A percentile compares a stretch with the other conserved stretches of the same genome.
phyloP scores from a whole-genome alignment of 1,140 invertebrate species.

The Cyphomyrmex costatus region DNA sequence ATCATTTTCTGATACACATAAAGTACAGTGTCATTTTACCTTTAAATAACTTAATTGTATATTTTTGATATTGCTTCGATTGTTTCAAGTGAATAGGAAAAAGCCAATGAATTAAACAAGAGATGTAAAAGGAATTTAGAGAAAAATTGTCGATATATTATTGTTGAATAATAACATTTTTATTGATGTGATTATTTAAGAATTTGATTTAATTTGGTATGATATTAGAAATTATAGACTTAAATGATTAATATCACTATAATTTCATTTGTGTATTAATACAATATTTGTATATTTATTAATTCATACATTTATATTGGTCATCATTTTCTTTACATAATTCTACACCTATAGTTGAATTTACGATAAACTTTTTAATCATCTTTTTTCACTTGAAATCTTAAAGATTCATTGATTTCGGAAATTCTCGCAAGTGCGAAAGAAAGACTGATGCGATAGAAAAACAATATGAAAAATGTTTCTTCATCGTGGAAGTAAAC shows the following conservation, averaged over 20 bases:
- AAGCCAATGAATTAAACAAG: background rate
- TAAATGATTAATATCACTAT: background rate
- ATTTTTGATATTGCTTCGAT: background rate
- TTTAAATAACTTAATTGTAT: background rate
- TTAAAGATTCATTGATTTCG: background rate
- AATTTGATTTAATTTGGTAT: background rate
- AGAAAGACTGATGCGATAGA: background rate
- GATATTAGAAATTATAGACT: background rate
- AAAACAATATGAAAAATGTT: conserved; percentile 1
- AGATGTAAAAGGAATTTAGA: background rate
- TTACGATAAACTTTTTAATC: background rate
- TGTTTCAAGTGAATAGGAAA: background rate
- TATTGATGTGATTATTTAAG: conserved; percentile 1
- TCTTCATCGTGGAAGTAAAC: background rate
- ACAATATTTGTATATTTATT: conserved; percentile 20
- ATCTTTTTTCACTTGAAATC: conserved; percentile 8
- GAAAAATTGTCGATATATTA: background rate
- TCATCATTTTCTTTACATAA: background rate
- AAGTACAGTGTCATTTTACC: background rate
- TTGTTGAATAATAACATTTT: background rate
- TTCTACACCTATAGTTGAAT: background rate
- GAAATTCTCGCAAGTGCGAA: background rate
- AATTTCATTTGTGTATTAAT: too few relatives aligned
- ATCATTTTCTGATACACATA: background rate
- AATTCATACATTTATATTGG: conserved; percentile 13